Conservation (phyloP, 2,113 vertebrate species). For the Vireo altiloquus region DNA sequence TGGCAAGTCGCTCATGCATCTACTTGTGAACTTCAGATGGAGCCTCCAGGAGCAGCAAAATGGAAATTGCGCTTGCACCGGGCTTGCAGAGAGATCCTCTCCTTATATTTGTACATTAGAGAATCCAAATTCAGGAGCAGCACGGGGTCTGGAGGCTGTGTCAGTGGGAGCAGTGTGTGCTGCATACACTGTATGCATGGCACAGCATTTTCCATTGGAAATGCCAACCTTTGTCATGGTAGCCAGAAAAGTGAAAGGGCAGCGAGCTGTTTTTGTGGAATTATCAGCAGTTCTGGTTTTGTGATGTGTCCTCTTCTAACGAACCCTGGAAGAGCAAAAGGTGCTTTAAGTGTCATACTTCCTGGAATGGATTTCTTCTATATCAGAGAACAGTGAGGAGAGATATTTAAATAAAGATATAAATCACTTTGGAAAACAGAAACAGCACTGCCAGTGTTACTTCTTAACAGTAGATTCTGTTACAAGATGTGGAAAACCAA, state of each 20-base stretch:
- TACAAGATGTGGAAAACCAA: neutral
- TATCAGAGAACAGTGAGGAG: accelerated
- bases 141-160: neutral
- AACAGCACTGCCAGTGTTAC: neutral
- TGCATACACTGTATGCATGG: accelerated
- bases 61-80: neutral
- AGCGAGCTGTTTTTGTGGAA: neutral
- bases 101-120: neutral
- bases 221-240: neutral
- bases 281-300: neutral
- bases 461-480: neutral
- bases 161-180: neutral
- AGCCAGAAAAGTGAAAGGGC: neutral
- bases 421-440: neutral
- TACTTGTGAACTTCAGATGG: neutral
- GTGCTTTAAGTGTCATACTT: neutral
- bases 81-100: neutral
- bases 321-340: neutral
- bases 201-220: neutral
- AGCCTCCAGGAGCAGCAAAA: neutral
- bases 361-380: neutral
- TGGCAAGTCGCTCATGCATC: neutral
- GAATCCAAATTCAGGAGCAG: neutral
- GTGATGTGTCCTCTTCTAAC: neutral
- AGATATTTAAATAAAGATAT: neutral